Evolutionary conservation across 2,888 invertebrate species (phyloP), one percentile per base, ranked within the genome.

Genomic region (Syrphus vitripennis): DNA sequence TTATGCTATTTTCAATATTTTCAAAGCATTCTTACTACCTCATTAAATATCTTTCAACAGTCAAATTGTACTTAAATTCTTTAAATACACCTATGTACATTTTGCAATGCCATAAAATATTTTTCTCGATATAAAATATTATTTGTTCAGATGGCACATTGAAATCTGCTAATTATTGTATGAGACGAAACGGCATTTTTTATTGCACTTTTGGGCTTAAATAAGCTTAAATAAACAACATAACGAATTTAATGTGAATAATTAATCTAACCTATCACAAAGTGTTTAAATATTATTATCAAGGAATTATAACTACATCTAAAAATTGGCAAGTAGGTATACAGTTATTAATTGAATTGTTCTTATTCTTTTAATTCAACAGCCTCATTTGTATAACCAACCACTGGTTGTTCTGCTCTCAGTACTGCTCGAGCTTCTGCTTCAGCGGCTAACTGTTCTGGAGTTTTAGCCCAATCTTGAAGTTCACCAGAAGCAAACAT

Each of bases 401-500:
- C 87, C 14, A 57, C 71, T 71, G 21, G 79, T 16, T 88, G 82
- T 53, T 88, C 88, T 92, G 92, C 79, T 93, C 92, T 31, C 92
- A 93, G 87, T 90, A 93, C 88, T 93, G 93, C 37, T 93, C 93
- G 89, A 93, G 74, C 93, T 0, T 93, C 93, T 21, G 89, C 88
- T 75, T 90, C 90, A 16, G 88, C 77, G 0, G 90, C 90, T 72
- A 89, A 88, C 86, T 92, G 91, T 79, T 91, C 90, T 2, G 91
- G 90, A 4, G 89, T 83, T 80, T 91, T 92, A 59, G 96, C 96
- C 98, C 98, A 98, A 1, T 95, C 94, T 90, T 98, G 98, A 4
- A 95, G 92, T 88, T 97, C 96, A 1, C 96, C 98, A 0, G 97
- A 97, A 6, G 96, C 96, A 90, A 96, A 95, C 1, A 95, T 88